Percentiles rank a stretch among this genome's conserved stretches.
These are phyloP conservation scores for Hofmannophila pseudospretella DNA, from an alignment of 2,888 invertebrate species.

Conservation along the genomic window DNA sequence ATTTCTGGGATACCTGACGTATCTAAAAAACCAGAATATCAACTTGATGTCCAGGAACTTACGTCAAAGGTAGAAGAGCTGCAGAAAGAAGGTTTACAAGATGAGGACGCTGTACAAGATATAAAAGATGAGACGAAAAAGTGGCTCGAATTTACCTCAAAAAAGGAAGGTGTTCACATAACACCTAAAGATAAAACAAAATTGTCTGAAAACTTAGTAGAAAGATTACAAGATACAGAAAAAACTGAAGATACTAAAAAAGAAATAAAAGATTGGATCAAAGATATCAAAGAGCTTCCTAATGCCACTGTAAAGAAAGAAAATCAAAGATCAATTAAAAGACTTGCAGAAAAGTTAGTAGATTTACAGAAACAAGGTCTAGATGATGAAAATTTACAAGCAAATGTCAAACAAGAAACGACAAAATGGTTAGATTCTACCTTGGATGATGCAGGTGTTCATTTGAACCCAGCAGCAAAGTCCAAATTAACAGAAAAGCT, in stretches of 20 bases:
- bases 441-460: conserved; percentile 6
- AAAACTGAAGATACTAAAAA: background rate
- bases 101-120: conserved; percentile 13
- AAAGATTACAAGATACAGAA: conserved; percentile 3
- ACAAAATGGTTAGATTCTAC: conserved; percentile 23
- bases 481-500: conserved; percentile 13
- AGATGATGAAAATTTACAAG: conserved; percentile 11
- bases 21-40: background rate
- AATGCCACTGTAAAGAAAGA: background rate
- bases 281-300: background rate
- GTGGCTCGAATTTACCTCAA: conserved; percentile 22
- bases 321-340: background rate
- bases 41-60: background rate
- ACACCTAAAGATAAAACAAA: conserved; percentile 12
- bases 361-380: conserved; percentile 14
- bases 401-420: conserved; percentile 19
- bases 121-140: conserved; percentile 18
- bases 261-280: conserved; percentile 1
- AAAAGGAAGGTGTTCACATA: conserved; percentile 6
- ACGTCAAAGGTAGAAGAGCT: conserved; percentile 19
- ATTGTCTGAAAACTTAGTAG: conserved; percentile 12
- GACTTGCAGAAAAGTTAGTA: conserved; percentile 18
- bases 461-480: conserved; percentile 12
- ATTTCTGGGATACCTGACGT: too few species aligned
- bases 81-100: conserved; percentile 13